These are phyloP conservation scores for Drosophila tropicalis DNA, from an alignment of 1,140 invertebrate genomes.

Conservation along the genomic window DNA sequence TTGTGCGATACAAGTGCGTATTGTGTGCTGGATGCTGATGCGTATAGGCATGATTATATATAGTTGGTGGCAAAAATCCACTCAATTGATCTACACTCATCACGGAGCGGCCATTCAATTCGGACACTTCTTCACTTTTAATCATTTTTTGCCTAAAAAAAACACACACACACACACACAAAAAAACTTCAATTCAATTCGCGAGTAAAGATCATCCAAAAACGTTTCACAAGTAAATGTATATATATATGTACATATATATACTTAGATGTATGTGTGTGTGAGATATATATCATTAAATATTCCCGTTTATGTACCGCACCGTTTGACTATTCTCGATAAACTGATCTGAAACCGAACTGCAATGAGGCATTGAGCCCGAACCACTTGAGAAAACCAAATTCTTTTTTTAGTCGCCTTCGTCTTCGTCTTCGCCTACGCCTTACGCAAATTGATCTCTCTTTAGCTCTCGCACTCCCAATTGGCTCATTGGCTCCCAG, in stretches of 20 bases:
- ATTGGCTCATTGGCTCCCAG: not conserved
- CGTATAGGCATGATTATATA: conserved; percentile 52
- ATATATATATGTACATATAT: not conserved
- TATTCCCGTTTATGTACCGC: conserved; percentile 38
- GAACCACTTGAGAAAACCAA: conserved; percentile 42
- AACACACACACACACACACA: too few relatives aligned
- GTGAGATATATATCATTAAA: not conserved
- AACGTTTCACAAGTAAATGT: not conserved
- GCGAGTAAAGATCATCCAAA: not conserved
- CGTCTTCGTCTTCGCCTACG: conserved; percentile 53
- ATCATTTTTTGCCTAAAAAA: conserved; percentile 73
- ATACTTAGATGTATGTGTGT: too few relatives aligned
- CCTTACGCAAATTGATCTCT: conserved; percentile 44
- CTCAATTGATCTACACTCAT: conserved; percentile 61
- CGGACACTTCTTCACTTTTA: conserved; percentile 78
- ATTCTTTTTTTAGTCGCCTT: conserved; percentile 73
- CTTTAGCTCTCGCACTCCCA: conserved; percentile 17
- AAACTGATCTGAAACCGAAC: conserved; percentile 52
- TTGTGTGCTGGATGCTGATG: conserved; percentile 42
- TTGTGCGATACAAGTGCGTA: conserved; percentile 57
- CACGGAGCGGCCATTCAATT: conserved; percentile 48
- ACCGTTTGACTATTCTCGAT: conserved; percentile 64
- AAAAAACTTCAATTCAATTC: too few relatives aligned
- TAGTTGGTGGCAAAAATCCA: conserved; percentile 30
- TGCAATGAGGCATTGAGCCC: conserved; percentile 24